phyloP scores from a whole-genome alignment of 2,888 invertebrate genomes.

The Standfussiana lucernea region DNA sequence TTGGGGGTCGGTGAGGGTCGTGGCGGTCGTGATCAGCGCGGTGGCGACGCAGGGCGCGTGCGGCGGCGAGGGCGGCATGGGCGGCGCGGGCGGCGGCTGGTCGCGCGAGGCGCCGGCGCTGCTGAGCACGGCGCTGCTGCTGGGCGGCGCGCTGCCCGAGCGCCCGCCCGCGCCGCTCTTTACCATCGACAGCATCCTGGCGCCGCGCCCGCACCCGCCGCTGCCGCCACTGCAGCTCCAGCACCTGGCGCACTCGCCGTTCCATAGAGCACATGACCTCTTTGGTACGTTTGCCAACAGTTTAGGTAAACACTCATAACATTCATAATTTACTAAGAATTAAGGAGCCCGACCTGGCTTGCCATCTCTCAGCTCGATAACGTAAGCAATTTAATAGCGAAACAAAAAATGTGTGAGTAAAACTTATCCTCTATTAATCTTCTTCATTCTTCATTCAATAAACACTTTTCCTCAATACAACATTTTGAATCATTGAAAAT shows the following conservation, averaged over 20 bases:
- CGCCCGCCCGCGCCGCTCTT: slow-evolving; percentile 92
- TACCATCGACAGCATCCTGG: slow-evolving; percentile 96
- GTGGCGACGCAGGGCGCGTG: slow-evolving; percentile 82
- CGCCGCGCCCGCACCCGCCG: slow-evolving; percentile 92
- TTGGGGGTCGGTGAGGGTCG: slow-evolving; percentile 57
- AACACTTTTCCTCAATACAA: not conserved
- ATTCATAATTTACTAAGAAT: slow-evolving; percentile 8
- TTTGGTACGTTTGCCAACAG: slow-evolving; percentile 92
- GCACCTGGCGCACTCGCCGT: slow-evolving; percentile 92
- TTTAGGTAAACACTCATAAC: slow-evolving; percentile 65
- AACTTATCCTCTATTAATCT: no score
- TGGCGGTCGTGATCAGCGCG: slow-evolving; percentile 61
- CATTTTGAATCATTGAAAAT: not conserved
- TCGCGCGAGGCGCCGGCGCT: slow-evolving; percentile 87
- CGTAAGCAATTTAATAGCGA: not conserved
- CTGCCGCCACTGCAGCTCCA: slow-evolving; percentile 90
- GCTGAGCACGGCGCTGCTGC: slow-evolving; percentile 89
- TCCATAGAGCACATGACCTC: slow-evolving; percentile 94
- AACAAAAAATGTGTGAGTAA: not conserved
- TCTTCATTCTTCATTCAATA: no score
- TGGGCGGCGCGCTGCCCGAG: slow-evolving; percentile 87
- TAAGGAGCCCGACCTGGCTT: no score
- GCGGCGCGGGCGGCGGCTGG: slow-evolving; percentile 85
- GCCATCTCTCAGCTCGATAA: not conserved
- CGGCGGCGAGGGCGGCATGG: slow-evolving; percentile 77